Conservation (phyloP, 2,888 invertebrate species). For the Abrostola triplasia region DNA sequence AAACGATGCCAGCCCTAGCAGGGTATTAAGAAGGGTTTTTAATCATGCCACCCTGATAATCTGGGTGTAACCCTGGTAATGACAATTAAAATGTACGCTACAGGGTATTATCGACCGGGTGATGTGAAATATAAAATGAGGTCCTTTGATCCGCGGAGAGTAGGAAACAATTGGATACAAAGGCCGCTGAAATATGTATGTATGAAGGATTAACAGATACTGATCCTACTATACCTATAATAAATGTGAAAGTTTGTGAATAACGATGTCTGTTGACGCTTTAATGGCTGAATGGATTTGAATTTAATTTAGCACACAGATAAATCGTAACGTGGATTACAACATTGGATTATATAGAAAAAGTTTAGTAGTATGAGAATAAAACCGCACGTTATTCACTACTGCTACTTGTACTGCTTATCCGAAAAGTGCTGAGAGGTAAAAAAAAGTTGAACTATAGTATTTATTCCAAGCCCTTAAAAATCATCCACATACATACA, state of each 20-base stretch:
- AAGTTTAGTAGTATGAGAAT: too few species aligned
- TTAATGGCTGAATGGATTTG: too few species aligned
- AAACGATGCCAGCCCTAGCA: constrained; percentile 27
- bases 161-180: constrained; percentile 6
- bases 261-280: too few species aligned
- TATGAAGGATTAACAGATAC: constrained; percentile 3
- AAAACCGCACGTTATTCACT: too few species aligned
- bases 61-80: constrained; percentile 55
- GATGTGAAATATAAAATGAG: constrained; percentile 8
- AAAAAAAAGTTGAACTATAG: too few species aligned
- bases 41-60: constrained; percentile 59
- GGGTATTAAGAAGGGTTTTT: constrained; percentile 55
- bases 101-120: constrained; percentile 44
- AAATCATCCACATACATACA: neutral
- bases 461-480: too few species aligned
- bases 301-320: too few species aligned
- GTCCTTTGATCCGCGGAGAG: neutral
- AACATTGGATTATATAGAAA: too few species aligned
- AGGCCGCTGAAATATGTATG: neutral
- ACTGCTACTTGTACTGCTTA: too few species aligned
- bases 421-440: too few species aligned
- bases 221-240: neutral
- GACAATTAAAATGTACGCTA: constrained; percentile 59
- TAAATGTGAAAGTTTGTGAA: too few species aligned
- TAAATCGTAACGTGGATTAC: too few species aligned